Conservation (phyloP, 2,113 vertebrate species). For the Cynopterus brachyotis region DNA sequence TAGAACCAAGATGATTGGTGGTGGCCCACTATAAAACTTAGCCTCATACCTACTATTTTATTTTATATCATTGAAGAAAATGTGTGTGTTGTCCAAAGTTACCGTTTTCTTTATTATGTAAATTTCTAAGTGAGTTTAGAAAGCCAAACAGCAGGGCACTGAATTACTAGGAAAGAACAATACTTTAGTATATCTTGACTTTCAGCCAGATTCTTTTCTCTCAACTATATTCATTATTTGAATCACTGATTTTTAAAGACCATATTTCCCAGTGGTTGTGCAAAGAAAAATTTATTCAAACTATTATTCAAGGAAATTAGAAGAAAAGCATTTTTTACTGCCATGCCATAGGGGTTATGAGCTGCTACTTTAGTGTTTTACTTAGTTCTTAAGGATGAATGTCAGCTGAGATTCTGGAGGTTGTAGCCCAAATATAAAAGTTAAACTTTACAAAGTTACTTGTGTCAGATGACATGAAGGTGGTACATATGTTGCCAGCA, state of each 20-base stretch:
- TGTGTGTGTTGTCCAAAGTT: not conserved
- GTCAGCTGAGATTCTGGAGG: not conserved
- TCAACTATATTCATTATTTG: not conserved
- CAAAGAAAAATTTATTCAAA: not conserved
- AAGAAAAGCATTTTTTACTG: not conserved
- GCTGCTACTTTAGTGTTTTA: not conserved
- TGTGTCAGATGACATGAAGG: not conserved
- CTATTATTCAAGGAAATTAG: not conserved
- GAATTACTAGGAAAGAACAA: not conserved
- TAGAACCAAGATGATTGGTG: not conserved
- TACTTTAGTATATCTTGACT: not conserved
- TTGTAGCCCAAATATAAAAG: not conserved
- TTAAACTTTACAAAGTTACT: not conserved
- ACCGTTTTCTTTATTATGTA: not conserved
- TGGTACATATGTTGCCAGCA: not conserved
- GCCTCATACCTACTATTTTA: not conserved
- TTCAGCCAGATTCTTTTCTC: not conserved
- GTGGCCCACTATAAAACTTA: not conserved
- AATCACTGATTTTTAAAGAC: conserved; percentile 47
- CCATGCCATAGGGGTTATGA: not conserved
- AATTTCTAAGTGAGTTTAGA: not conserved
- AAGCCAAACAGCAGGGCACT: not conserved
- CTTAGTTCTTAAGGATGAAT: not conserved
- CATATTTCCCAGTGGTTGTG: not conserved
- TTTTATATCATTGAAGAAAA: not conserved